A percentile compares a stretch with the other conserved stretches of the same genome.
phyloP scores from a whole-genome alignment of 2,797 vertebrate species.

The Xerus rutilus region DNA sequence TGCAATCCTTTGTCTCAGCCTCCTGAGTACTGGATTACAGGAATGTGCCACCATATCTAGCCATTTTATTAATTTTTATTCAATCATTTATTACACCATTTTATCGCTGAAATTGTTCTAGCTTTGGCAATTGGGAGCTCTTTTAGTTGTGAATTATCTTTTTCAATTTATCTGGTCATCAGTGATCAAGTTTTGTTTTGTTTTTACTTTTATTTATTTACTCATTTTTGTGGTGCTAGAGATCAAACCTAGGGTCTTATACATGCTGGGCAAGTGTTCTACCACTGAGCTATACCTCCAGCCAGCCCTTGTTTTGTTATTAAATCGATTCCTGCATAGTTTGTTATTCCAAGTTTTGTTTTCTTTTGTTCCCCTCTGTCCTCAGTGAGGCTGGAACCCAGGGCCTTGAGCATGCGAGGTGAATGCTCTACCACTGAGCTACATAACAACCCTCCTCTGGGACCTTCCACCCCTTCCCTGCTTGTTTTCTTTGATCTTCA shows the following conservation, averaged over 20 bases:
- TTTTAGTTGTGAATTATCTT: not conserved
- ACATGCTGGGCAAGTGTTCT: not conserved
- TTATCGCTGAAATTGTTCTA: not conserved
- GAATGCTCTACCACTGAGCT: not conserved
- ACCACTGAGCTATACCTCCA: not conserved
- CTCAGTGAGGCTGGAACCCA: no score
- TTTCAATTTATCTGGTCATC: not conserved
- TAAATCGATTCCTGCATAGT: not conserved
- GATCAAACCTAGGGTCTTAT: not conserved
- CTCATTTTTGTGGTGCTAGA: not conserved
- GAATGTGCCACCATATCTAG: not conserved
- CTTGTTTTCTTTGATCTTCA: constrained; percentile 24
- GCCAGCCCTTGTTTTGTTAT: not conserved
- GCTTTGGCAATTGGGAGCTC: not conserved
- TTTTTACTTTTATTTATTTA: not conserved
- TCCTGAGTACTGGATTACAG: not conserved
- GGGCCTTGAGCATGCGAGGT: not conserved
- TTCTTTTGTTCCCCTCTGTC: not conserved
- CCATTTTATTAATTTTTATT: not conserved
- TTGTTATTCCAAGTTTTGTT: not conserved
- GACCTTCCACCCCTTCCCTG: not conserved
- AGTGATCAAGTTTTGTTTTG: not conserved
- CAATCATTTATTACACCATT: not conserved
- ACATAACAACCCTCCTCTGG: not conserved
- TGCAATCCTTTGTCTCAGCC: not conserved